Conservation (phyloP, 64 coral and sea anemone genomes). For the Acropora tenuis region DNA sequence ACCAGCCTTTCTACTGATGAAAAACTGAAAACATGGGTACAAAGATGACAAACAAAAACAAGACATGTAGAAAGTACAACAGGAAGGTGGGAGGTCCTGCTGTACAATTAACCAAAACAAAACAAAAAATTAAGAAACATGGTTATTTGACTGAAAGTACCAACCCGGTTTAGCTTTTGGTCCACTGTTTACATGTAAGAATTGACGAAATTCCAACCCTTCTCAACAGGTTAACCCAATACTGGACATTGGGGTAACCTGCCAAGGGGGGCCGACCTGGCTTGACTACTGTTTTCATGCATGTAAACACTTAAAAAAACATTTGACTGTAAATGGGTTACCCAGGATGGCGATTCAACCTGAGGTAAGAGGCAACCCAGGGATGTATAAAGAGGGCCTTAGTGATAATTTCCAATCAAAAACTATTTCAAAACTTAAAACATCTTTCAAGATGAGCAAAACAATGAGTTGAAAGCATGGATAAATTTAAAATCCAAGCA, state of each 20-base stretch:
- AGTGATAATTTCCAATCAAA: not conserved
- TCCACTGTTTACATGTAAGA: not conserved
- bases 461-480: too few relatives aligned
- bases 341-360: too few relatives aligned
- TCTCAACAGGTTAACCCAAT: not conserved
- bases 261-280: too few relatives aligned
- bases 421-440: not conserved
- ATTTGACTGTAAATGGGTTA: too few relatives aligned
- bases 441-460: too few relatives aligned
- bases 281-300: too few relatives aligned
- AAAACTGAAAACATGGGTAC: not conserved
- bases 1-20: not conserved
- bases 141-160: not conserved
- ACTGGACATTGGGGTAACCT: too few relatives aligned
- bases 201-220: not conserved
- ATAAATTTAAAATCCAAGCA: too few relatives aligned
- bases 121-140: not conserved
- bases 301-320: too few relatives aligned
- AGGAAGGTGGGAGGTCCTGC: not conserved
- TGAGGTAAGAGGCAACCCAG: too few relatives aligned
- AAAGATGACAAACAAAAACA: constrained; percentile 5
- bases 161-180: constrained; percentile 6
- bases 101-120: not conserved
- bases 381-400: not conserved
- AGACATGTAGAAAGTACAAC: not conserved